phyloP scores from a whole-genome alignment of 64 coral and sea anemone species.

The Exaiptasia diaphana region DNA sequence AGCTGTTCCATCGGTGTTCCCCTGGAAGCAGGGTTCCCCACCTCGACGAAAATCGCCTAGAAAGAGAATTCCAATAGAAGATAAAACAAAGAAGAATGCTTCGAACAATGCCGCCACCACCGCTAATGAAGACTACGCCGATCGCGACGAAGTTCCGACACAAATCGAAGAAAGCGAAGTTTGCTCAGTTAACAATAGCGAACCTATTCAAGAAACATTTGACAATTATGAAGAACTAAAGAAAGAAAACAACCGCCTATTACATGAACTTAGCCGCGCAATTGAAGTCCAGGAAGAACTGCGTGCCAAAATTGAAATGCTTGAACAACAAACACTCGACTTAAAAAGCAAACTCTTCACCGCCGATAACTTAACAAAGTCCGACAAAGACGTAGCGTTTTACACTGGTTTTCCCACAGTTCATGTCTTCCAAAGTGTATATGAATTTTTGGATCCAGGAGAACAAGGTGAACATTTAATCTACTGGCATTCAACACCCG shows the following conservation, averaged over 20 bases:
- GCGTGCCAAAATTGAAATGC: neutral
- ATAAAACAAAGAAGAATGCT: neutral
- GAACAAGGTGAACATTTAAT: constrained; percentile 52
- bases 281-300: constrained; percentile 3
- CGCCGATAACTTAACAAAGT: constrained; percentile 31
- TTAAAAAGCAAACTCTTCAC: constrained; percentile 34
- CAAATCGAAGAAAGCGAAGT: neutral
- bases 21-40: constrained; percentile 28
- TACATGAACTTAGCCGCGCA: neutral
- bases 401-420: constrained; percentile 58
- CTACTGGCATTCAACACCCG: constrained; percentile 56
- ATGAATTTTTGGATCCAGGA: constrained; percentile 56
- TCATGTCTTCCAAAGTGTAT: constrained; percentile 33
- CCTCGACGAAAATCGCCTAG: constrained; percentile 20
- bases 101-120: neutral
- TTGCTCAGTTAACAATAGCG: neutral
- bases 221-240: neutral
- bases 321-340: neutral
- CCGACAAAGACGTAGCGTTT: constrained; percentile 56
- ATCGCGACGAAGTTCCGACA: neutral
- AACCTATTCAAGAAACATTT: neutral
- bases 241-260: neutral
- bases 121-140: neutral
- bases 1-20: constrained; percentile 38
- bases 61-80: constrained; percentile 27